Conservation (phyloP, 2,113 vertebrate species). For the Erinaceus europaeus region DNA sequence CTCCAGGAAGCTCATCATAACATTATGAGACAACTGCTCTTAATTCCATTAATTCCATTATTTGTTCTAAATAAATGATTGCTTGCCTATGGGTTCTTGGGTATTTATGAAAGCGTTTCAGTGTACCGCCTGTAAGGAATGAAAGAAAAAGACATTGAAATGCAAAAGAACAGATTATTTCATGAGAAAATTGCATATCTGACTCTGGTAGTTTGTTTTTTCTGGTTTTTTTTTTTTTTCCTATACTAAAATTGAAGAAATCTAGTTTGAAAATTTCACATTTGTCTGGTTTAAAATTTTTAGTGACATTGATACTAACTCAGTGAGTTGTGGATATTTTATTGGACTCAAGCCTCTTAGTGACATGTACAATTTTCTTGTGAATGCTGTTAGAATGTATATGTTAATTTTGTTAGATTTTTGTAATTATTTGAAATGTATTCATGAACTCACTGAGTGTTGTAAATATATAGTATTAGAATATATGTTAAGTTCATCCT, state of each 20-base stretch:
- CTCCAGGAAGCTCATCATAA: neutral
- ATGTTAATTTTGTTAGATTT: constrained; percentile 13
- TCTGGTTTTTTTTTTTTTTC: neutral
- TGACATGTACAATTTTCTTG: neutral
- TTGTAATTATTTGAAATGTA: neutral
- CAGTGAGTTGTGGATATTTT: neutral
- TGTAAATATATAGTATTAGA: too few relatives aligned
- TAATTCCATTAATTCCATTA: neutral
- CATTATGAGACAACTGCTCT: neutral
- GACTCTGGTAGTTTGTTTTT: neutral
- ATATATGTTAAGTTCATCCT: too few relatives aligned
- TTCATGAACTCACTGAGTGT: neutral
- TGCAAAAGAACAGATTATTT: neutral
- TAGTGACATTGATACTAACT: neutral
- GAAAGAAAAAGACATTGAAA: neutral
- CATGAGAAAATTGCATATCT: neutral
- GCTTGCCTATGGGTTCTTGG: neutral
- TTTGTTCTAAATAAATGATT: neutral
- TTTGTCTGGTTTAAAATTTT: neutral
- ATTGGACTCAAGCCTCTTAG: neutral
- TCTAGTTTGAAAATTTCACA: neutral
- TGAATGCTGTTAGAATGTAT: neutral
- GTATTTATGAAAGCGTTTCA: neutral
- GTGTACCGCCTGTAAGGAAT: neutral
- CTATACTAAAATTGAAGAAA: neutral